Conservation (phyloP, 1,140 invertebrate genomes). For the Harpegnathos saltator region DNA sequence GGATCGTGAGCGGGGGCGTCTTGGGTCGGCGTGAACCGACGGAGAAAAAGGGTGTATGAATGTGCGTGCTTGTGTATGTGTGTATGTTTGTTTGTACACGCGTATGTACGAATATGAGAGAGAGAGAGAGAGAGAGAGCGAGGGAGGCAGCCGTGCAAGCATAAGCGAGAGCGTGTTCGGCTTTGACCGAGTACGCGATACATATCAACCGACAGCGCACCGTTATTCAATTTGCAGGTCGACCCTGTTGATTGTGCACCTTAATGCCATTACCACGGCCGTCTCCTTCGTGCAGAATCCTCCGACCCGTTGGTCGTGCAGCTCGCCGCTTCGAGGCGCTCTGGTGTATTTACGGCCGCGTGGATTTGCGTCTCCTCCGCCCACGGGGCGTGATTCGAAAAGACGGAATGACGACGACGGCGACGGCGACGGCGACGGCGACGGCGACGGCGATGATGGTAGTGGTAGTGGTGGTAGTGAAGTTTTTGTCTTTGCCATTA, state of each 20-base stretch:
- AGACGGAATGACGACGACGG: not conserved
- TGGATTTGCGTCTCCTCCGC: slow-evolving; percentile 18
- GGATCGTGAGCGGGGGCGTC: slow-evolving; percentile 8
- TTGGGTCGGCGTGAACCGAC: not conserved
- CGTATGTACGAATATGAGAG: slow-evolving; percentile 23
- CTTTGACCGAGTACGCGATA: slow-evolving; percentile 77
- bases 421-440: too few relatives aligned
- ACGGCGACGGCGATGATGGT: too few relatives aligned
- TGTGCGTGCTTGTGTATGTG: not conserved
- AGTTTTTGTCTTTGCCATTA: not conserved
- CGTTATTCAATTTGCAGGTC: slow-evolving; percentile 82
- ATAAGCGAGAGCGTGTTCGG: slow-evolving; percentile 10
- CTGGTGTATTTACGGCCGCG: slow-evolving; percentile 67
- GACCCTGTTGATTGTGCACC: slow-evolving; percentile 82
- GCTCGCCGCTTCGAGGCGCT: slow-evolving; percentile 59
- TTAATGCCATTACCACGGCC: slow-evolving; percentile 80
- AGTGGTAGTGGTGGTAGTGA: too few relatives aligned
- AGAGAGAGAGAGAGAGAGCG: slow-evolving; percentile 60
- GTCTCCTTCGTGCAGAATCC: slow-evolving; percentile 72
- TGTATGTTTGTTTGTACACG: not conserved
- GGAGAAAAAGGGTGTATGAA: not conserved
- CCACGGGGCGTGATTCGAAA: slow-evolving; percentile 27
- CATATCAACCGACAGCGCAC: slow-evolving; percentile 77
- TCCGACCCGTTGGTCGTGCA: slow-evolving; percentile 56
- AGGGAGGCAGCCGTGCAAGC: slow-evolving; percentile 5